Conservation (phyloP, 2,888 invertebrate species). For the Horisme vitalbata region DNA sequence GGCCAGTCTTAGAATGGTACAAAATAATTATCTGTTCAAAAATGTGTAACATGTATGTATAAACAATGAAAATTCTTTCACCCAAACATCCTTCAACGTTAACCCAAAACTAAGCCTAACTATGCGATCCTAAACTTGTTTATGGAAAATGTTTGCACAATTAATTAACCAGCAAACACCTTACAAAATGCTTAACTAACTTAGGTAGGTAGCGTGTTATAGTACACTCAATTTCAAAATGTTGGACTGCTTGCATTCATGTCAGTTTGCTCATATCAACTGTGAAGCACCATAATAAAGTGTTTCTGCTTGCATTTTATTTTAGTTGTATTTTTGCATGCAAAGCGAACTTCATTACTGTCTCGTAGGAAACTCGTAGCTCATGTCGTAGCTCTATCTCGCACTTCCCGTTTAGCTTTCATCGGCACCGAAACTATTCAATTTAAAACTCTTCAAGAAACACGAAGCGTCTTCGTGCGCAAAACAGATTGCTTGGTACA, state of each 20-base stretch:
- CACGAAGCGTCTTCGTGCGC: background rate
- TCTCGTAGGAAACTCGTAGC: constrained; percentile 33
- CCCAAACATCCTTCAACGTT: no score
- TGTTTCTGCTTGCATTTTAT: constrained; percentile 6
- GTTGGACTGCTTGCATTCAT: constrained; percentile 2
- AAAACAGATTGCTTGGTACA: background rate
- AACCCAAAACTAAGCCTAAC: no score
- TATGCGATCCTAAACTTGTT: no score
- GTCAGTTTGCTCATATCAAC: constrained; percentile 7
- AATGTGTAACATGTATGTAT: no score
- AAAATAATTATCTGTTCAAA: no score
- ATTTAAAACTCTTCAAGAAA: constrained; percentile 22
- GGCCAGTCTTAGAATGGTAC: no score
- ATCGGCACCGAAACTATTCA: constrained; percentile 17
- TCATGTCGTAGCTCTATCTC: constrained; percentile 29
- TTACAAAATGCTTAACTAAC: no score
- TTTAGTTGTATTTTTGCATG: constrained; percentile 22
- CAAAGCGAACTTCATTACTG: constrained; percentile 34
- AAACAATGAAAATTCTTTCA: no score
- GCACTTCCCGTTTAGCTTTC: constrained; percentile 24
- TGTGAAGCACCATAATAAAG: constrained; percentile 8
- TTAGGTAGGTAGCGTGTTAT: no score
- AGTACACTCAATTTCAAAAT: no score
- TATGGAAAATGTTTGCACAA: no score
- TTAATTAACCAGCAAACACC: no score